phyloP scores from a whole-genome alignment of 2,888 invertebrate genomes.

The Meliscaeva auricollis region DNA sequence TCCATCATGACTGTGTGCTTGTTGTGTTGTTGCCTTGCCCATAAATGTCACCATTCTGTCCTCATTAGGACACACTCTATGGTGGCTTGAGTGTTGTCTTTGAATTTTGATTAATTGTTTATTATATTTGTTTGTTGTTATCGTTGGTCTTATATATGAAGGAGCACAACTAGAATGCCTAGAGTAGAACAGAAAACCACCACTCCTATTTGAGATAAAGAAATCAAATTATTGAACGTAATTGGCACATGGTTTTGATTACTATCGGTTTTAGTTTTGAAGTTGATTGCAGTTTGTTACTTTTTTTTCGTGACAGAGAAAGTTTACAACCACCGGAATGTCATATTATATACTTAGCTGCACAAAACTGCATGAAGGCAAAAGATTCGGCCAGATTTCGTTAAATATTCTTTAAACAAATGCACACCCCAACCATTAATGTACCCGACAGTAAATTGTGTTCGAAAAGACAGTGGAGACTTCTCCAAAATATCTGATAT shows the following conservation, averaged over 20 bases:
- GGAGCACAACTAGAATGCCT: constrained; percentile 5
- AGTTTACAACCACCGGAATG: not conserved
- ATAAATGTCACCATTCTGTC: constrained; percentile 25
- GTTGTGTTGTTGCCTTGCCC: not conserved
- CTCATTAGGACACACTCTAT: constrained; percentile 11
- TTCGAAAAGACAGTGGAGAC: no score
- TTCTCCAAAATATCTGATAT: no score
- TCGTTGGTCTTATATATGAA: no score
- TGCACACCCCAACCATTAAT: no score
- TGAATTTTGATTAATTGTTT: constrained; percentile 62
- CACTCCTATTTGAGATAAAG: constrained; percentile 40
- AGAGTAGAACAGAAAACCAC: constrained; percentile 6
- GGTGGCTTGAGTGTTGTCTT: constrained; percentile 47
- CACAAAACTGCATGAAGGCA: no score
- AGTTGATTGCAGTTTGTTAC: no score
- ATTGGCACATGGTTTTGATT: constrained; percentile 57
- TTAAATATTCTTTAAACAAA: no score
- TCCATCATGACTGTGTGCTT: not conserved
- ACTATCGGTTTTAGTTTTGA: not conserved
- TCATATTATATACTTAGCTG: no score
- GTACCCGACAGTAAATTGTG: no score
- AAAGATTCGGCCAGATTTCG: no score
- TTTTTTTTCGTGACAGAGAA: not conserved
- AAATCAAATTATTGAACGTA: constrained; percentile 62
- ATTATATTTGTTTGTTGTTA: not conserved